phyloP scores from a whole-genome alignment of 2,113 vertebrate species.

The Caranx melampygus region DNA sequence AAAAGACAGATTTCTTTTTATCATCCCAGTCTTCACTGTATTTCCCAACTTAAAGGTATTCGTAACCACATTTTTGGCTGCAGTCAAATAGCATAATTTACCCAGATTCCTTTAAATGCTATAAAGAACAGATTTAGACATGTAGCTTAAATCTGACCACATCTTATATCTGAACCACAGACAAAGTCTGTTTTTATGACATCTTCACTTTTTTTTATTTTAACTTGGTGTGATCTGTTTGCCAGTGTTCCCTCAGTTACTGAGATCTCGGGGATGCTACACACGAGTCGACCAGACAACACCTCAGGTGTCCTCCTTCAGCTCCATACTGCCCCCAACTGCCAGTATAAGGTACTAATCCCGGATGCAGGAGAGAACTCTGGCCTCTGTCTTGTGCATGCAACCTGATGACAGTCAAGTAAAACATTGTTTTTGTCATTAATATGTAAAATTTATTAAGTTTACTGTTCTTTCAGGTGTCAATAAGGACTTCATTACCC shows the following conservation, averaged over 20 bases:
- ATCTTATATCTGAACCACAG: no score
- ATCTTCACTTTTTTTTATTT: neutral
- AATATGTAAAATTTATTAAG: neutral
- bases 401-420: neutral
- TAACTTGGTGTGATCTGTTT: conserved; percentile 12
- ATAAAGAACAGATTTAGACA: no score
- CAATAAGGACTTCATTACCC: conserved; percentile 88
- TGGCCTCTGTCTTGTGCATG: neutral
- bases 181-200: neutral
- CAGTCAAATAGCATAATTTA: no score
- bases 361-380: no score
- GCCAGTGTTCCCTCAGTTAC: conserved; percentile 87
- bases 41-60: no score
- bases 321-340: conserved; percentile 93
- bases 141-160: no score
- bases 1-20: no score
- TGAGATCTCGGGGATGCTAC: conserved; percentile 93
- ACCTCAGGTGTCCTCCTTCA: conserved; percentile 85
- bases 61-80: no score
- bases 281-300: conserved; percentile 87
- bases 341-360: conserved; percentile 91
- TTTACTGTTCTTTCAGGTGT: conserved; percentile 82
- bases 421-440: neutral
- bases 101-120: no score
- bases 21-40: no score